Percentiles rank a stretch among this genome's conserved stretches.
These are phyloP conservation scores for Cavia porcellus DNA, from an alignment of 2,113 vertebrate species.

Conservation along the genomic window DNA sequence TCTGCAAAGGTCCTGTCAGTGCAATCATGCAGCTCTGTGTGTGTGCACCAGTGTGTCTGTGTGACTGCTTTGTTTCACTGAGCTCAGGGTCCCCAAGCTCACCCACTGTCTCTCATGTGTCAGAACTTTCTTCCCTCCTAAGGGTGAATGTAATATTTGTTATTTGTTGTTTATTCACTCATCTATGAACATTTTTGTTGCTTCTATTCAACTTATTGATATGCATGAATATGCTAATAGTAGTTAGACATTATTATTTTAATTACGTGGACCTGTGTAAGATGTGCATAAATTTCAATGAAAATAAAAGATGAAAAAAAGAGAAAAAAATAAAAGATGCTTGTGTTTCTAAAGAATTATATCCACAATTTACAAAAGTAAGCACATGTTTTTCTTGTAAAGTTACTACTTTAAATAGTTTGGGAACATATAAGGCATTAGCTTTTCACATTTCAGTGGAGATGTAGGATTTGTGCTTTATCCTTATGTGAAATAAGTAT, in stretches of 20 bases:
- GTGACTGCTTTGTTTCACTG: background rate
- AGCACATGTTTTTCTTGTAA: background rate
- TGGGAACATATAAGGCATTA: background rate
- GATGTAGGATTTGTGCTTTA: accelerated
- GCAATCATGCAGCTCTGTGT: background rate
- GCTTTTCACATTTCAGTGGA: background rate
- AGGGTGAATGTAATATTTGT: no score
- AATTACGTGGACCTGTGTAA: background rate
- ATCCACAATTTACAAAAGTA: background rate
- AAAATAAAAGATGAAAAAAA: no score
- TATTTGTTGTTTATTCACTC: background rate
- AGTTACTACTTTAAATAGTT: background rate
- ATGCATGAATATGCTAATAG: background rate
- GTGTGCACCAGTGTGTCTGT: background rate
- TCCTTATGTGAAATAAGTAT: background rate
- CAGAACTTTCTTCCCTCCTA: background rate
- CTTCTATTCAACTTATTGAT: background rate
- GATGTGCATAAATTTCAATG: background rate
- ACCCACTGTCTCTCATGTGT: background rate
- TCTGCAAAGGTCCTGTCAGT: background rate
- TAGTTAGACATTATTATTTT: background rate
- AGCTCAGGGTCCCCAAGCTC: background rate
- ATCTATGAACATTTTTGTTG: background rate
- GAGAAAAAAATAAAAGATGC: background rate
- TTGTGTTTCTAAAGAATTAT: background rate